Percentiles rank a stretch among this genome's conserved stretches.
Evolutionary conservation across 2,888 invertebrate genomes (phyloP).

Genomic region (Ecdyonurus torrentis): DNA sequence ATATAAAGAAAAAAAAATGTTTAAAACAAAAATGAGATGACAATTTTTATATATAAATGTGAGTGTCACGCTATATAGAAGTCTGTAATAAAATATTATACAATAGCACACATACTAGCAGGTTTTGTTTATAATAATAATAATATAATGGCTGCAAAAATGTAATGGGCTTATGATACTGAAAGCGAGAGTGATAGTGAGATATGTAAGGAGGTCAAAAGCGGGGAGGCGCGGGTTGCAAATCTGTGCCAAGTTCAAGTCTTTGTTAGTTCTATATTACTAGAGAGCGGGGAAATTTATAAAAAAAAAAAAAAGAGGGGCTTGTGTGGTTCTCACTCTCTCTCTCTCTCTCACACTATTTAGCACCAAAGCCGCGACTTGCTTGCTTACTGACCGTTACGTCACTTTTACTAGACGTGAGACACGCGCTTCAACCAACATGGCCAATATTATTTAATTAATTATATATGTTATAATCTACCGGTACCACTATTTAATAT

Average conservation of each 20-base stretch:
- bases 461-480: too few relatives aligned
- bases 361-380: too few relatives aligned
- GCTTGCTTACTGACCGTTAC: neutral
- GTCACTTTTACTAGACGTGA: neutral
- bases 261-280: neutral
- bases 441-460: too few relatives aligned
- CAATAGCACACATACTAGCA: too few relatives aligned
- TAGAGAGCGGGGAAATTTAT: neutral
- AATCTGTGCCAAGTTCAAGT: constrained; percentile 1
- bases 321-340: neutral
- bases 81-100: too few relatives aligned
- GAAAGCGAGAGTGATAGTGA: neutral
- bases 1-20: too few relatives aligned
- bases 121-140: too few relatives aligned
- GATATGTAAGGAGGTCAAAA: constrained; percentile 1
- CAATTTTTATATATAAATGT: too few relatives aligned
- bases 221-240: neutral
- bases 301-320: neutral
- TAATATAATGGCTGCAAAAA: neutral
- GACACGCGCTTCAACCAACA: neutral
- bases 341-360: neutral
- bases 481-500: too few relatives aligned
- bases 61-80: too few relatives aligned
- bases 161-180: too few relatives aligned
- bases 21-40: too few relatives aligned